phyloP scores from a whole-genome alignment of 2,797 vertebrate species.

The Uromys caudimaculatus region DNA sequence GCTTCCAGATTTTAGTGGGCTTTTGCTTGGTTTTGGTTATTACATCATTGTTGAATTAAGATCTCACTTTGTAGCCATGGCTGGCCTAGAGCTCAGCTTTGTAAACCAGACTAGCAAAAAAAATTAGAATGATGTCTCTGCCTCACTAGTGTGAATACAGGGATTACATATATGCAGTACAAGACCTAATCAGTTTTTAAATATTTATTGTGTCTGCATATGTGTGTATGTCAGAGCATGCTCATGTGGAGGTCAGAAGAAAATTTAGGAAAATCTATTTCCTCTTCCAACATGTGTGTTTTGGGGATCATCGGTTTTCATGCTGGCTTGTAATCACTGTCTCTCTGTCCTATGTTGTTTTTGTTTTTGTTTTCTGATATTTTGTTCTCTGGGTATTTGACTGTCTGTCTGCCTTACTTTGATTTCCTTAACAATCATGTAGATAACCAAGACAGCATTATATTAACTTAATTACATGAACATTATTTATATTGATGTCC shows the following conservation, averaged over 20 bases:
- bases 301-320: not conserved
- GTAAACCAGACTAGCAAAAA: not conserved
- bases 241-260: not conserved
- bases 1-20: not conserved
- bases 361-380: not conserved
- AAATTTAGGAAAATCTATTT: not conserved
- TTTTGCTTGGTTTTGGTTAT: not conserved
- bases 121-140: not conserved
- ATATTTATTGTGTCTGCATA: not conserved
- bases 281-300: not conserved
- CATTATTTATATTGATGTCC: conserved; percentile 20
- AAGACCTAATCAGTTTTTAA: not conserved
- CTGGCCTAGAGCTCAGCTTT: not conserved
- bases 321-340: not conserved
- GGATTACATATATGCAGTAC: not conserved
- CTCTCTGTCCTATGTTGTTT: not conserved
- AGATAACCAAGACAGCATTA: not conserved
- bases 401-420: not conserved
- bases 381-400: not conserved
- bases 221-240: not conserved
- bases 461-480: not conserved
- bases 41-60: not conserved
- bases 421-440: not conserved
- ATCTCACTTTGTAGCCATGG: not conserved
- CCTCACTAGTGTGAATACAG: not conserved